These are phyloP conservation scores for Pelodiscus sinensis DNA, from an alignment of 2,113 vertebrate species.

Conservation along the genomic window DNA sequence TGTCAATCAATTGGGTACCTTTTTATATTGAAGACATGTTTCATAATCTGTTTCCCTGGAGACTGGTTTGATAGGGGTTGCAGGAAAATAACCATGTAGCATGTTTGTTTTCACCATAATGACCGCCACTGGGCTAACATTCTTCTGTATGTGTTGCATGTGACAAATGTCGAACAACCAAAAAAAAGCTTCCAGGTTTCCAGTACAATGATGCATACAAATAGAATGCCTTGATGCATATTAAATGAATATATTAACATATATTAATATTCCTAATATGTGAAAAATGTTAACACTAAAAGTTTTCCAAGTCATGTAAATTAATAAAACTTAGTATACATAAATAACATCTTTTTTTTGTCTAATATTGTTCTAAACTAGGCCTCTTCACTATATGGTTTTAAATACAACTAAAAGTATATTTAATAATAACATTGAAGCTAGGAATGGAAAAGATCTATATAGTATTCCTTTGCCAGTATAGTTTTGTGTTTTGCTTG, in stretches of 20 bases:
- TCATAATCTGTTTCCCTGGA: background rate
- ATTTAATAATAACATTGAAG: slow-evolving; percentile 9
- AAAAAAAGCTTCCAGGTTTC: background rate
- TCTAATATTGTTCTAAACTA: background rate
- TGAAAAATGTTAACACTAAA: background rate
- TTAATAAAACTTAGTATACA: background rate
- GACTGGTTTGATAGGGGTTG: background rate
- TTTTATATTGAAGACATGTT: background rate
- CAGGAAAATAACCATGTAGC: background rate
- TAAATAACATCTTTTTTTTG: background rate
- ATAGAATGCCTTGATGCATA: background rate
- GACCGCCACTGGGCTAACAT: background rate
- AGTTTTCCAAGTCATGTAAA: background rate
- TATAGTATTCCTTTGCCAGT: background rate
- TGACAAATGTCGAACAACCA: background rate
- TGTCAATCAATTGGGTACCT: background rate
- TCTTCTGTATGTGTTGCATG: background rate
- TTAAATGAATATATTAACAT: background rate
- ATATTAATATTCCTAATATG: too few relatives aligned
- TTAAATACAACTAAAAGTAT: background rate
- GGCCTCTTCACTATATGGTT: background rate
- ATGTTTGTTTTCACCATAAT: background rate
- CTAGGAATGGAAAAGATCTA: background rate
- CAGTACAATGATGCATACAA: background rate
- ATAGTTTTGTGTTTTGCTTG: background rate